Evolutionary conservation across 2,888 invertebrate genomes (phyloP).

Genomic region (Drosophila meridiana): DNA sequence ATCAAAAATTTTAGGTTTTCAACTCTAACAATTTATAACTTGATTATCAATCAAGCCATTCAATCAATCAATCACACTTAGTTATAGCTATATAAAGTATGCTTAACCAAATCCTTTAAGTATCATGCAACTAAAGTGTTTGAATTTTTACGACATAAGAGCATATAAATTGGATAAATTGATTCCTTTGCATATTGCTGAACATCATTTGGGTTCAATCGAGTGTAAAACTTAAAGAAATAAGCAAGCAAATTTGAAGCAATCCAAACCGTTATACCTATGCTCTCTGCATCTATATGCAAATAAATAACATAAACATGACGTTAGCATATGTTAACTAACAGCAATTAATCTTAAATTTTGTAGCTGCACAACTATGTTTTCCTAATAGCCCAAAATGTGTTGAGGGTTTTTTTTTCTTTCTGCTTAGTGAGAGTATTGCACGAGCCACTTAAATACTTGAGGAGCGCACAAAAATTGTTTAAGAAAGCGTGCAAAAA

Average conservation of each 20-base stretch:
- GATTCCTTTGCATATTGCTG: constrained; percentile 35
- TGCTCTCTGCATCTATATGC: constrained; percentile 2
- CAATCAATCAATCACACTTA: neutral
- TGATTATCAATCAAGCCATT: neutral
- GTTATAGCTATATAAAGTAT: neutral
- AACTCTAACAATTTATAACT: neutral
- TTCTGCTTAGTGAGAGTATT: constrained; percentile 16
- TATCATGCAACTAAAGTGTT: neutral
- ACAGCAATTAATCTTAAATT: neutral
- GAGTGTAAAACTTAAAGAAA: constrained; percentile 72
- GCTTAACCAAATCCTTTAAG: neutral
- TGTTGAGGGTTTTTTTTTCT: neutral
- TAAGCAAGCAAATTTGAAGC: neutral
- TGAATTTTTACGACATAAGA: neutral
- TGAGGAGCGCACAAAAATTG: constrained; percentile 39
- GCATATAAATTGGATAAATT: neutral
- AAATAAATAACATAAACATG: neutral
- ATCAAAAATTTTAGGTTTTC: too few species aligned
- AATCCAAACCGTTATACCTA: neutral
- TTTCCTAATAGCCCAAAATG: neutral
- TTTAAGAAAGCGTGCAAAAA: constrained; percentile 60
- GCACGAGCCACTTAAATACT: constrained; percentile 9
- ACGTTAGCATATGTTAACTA: neutral
- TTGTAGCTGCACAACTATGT: neutral
- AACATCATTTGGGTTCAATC: constrained; percentile 63